A percentile compares a stretch with the other conserved stretches of the same genome.
Evolutionary conservation across 92 coral and sea anemone species (phyloP).

Genomic region (Parazoanthus darwini): DNA sequence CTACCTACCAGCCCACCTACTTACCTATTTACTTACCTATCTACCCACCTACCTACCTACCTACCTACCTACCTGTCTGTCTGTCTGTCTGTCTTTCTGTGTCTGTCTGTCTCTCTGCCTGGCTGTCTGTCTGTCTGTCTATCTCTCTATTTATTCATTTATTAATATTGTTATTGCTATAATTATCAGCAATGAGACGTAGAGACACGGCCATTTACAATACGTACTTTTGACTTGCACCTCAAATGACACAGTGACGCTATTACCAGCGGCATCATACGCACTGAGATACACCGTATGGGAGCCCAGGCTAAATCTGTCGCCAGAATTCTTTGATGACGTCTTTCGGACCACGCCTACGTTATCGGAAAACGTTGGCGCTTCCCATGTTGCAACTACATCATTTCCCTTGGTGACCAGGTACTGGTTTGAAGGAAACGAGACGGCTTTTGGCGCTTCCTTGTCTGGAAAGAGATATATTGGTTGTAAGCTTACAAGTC

Average conservation of each 20-base stretch:
- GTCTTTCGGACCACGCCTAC: constrained; percentile 55
- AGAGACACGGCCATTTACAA: not conserved
- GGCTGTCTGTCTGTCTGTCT: no score
- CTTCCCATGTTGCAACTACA: constrained; percentile 65
- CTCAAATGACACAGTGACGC: constrained; percentile 46
- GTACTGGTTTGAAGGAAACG: constrained; percentile 62
- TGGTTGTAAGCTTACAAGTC: not conserved
- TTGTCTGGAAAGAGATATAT: constrained; percentile 42
- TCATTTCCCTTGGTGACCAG: constrained; percentile 27
- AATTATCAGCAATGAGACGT: no score
- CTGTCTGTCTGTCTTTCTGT: no score
- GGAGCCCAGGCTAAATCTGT: constrained; percentile 57
- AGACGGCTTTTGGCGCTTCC: constrained; percentile 55
- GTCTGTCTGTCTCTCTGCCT: no score
- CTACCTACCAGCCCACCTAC: no score
- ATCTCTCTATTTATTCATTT: no score
- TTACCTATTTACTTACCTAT: no score
- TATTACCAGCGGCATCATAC: constrained; percentile 47
- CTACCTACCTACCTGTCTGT: no score
- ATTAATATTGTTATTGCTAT: no score
- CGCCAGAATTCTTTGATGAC: constrained; percentile 67
- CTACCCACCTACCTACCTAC: no score
- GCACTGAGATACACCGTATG: constrained; percentile 56
- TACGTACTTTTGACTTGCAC: constrained; percentile 67
- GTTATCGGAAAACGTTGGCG: constrained; percentile 79